Evolutionary conservation across 2,113 vertebrate genomes (phyloP), one percentile per base, ranked within the genome.

Genomic region (Eolophus roseicapilla): DNA sequence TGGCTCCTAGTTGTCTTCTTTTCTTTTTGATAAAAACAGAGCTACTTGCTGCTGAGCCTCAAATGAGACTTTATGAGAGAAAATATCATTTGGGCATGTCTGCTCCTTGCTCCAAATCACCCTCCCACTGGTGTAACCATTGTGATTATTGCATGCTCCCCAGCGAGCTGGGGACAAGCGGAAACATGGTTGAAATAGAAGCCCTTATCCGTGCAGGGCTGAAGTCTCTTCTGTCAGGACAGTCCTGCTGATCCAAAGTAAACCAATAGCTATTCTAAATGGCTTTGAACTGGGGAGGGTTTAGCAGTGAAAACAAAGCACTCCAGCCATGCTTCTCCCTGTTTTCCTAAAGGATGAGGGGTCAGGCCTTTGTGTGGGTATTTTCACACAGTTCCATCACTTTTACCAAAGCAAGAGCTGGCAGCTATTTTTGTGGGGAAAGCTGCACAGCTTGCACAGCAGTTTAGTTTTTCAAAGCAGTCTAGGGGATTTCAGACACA

Each of bases 381-480:
- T 91, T 75, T 79, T 85, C 13, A 65, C 50, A 64, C 28, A 35
- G 21, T 77, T 88, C 23, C 28, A 63, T 62, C 84, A 57, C 37
- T 91, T 88, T 21, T 25, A 79, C 11, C 31, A 62, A 82, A 91
- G 74, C 21, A 39, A 76, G 33, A 49, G 31, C 47, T 90, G 53
- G 70, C 49, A 96, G 47, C 5, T 82, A 5, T 79, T 95, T 91
- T 91, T 69, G 37, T 76, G 57, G 59, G 57, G 70, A 85, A 91
- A 91, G 63, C 78, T 90, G 39, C 69, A 53, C 21, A 53, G 80
- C 50, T 80, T 65, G 59, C 41, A 82, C 31, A 85, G 59, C 50
- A 53, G 37, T 29, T 90, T 46, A 88, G 63, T 67, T 94, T 93
- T 96, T 90, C 93, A 94, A 88, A 83, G 84, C 87, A 74, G 75